Percentiles rank a stretch among this genome's conserved stretches.
phyloP scores from a whole-genome alignment of 1,140 invertebrate genomes.

The Calosoma granatense region DNA sequence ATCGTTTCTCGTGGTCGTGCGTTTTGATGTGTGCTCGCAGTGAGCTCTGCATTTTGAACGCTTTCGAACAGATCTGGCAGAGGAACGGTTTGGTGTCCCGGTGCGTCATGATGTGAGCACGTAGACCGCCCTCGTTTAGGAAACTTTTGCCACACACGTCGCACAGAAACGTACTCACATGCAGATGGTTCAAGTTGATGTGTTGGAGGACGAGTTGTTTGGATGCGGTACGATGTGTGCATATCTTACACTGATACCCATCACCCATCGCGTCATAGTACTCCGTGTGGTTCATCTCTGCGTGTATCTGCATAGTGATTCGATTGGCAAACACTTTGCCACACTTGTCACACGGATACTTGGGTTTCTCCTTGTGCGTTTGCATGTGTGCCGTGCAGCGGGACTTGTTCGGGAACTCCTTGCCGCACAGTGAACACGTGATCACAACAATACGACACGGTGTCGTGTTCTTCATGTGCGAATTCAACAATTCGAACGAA shows the following conservation, averaged over 20 bases:
- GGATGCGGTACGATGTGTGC: not conserved
- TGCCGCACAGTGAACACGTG: constrained; percentile 49
- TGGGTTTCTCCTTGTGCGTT: constrained; percentile 10
- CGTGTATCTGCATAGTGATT: constrained; percentile 13
- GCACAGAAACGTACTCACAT: constrained; percentile 9
- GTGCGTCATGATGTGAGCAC: constrained; percentile 31
- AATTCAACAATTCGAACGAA: not conserved
- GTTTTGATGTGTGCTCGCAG: not conserved
- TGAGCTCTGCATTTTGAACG: constrained; percentile 53
- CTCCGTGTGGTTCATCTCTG: constrained; percentile 13
- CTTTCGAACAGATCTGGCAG: constrained; percentile 53
- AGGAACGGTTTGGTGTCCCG: constrained; percentile 51
- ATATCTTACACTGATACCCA: constrained; percentile 11
- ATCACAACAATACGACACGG: constrained; percentile 15
- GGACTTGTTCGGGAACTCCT: constrained; percentile 18
- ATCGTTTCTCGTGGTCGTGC: not conserved
- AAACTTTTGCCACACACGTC: constrained; percentile 11
- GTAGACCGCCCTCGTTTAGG: not conserved
- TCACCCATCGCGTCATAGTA: constrained; percentile 1
- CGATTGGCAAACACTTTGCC: constrained; percentile 12
- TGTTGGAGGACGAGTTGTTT: not conserved
- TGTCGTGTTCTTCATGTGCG: not conserved
- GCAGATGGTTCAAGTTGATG: constrained; percentile 7
- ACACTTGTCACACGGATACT: constrained; percentile 14
- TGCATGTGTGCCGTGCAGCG: constrained; percentile 12